A percentile compares a stretch with the other conserved stretches of the same genome.
These are phyloP conservation scores for Eretmochelys imbricata DNA, from an alignment of 2,113 vertebrate species.

Conservation along the genomic window DNA sequence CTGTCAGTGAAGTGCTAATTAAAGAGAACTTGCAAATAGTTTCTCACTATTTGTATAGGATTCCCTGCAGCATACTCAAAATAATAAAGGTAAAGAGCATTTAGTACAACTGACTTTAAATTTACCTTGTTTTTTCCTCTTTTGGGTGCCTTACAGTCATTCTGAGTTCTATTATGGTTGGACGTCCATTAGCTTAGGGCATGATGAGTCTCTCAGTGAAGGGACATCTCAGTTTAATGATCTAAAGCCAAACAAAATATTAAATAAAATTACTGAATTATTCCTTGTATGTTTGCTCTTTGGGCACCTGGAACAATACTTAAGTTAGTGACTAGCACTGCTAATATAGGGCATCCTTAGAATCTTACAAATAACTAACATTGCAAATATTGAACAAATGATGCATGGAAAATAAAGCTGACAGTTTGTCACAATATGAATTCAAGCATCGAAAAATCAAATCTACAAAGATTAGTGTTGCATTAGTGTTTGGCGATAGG, in stretches of 20 bases:
- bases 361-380: neutral
- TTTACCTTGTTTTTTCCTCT: neutral
- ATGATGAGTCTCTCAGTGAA: neutral
- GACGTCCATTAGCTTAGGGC: neutral
- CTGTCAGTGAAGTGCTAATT: neutral
- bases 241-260: fast-evolving
- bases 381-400: neutral
- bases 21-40: neutral
- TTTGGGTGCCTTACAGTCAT: neutral
- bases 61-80: neutral
- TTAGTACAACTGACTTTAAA: neutral
- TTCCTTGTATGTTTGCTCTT: neutral
- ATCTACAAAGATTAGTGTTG: neutral
- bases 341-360: neutral
- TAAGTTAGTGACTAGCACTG: neutral
- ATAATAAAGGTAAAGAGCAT: neutral
- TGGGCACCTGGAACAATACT: neutral
- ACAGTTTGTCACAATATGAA: neutral
- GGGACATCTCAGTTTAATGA: fast-evolving
- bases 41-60: neutral
- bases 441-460: neutral
- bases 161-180: neutral
- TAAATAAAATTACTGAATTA: neutral
- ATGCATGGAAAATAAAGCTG: neutral
- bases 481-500: neutral